Evolutionary conservation across 2,888 invertebrate genomes (phyloP).

Genomic region (Anodontia alba): DNA sequence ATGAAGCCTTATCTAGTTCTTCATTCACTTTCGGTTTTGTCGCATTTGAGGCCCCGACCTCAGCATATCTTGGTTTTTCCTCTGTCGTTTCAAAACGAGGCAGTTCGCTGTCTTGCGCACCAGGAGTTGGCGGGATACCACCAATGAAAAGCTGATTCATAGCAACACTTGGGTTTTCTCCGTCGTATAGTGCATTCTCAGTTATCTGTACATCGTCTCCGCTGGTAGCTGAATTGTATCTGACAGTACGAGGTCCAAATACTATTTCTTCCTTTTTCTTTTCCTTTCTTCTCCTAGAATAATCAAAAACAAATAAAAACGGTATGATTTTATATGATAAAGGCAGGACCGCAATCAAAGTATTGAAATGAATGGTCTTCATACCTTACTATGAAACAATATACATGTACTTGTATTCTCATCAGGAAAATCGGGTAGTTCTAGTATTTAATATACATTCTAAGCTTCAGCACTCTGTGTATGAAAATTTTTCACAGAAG

Average conservation of each 20-base stretch:
- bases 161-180: background rate
- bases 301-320: background rate
- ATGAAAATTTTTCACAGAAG: too few species aligned
- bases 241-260: background rate
- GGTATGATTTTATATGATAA: too few species aligned
- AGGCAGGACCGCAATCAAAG: too few species aligned
- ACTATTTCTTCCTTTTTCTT: background rate
- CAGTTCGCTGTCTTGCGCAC: background rate
- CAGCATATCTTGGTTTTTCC: background rate
- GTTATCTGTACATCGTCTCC: slow-evolving; percentile 5
- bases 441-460: too few species aligned
- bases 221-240: background rate
- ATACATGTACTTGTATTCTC: too few species aligned
- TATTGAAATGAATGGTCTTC: too few species aligned
- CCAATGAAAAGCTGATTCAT: slow-evolving; percentile 10
- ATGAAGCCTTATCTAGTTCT: background rate
- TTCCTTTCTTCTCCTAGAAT: background rate
- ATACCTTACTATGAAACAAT: too few species aligned
- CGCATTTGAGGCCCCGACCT: background rate
- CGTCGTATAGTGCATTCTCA: slow-evolving; percentile 1
- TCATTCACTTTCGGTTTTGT: background rate
- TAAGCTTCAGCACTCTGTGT: too few species aligned
- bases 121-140: background rate
- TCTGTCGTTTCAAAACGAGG: background rate
- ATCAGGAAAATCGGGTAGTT: too few species aligned